phyloP scores from a whole-genome alignment of 1,140 invertebrate genomes.

The Vollenhovia emeryi region DNA sequence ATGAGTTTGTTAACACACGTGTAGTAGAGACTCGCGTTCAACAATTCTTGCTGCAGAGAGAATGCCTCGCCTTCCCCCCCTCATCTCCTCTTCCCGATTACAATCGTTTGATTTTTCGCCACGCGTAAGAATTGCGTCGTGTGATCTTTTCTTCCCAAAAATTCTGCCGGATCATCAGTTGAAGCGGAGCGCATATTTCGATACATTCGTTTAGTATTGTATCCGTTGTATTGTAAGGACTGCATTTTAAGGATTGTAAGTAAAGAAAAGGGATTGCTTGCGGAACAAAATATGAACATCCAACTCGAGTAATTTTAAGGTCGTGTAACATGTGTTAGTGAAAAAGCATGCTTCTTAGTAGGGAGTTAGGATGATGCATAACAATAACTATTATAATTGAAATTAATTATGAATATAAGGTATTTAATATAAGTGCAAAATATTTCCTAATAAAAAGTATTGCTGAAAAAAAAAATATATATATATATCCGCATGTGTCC shows the following conservation, averaged over 20 bases:
- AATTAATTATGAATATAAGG: slow-evolving; percentile 84
- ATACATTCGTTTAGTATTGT: slow-evolving; percentile 81
- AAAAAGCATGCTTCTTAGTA: slow-evolving; percentile 85
- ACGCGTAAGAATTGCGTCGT: neutral
- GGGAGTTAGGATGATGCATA: slow-evolving; percentile 83
- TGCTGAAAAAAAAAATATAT: slow-evolving; percentile 77
- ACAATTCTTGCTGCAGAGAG: neutral
- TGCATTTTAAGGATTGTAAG: slow-evolving; percentile 78
- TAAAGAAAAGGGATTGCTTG: slow-evolving; percentile 59
- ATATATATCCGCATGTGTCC: neutral
- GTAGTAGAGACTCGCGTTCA: neutral
- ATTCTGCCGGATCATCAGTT: slow-evolving; percentile 26
- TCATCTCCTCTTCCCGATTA: neutral
- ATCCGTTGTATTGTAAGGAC: slow-evolving; percentile 76
- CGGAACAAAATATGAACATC: slow-evolving; percentile 64
- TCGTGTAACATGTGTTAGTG: slow-evolving; percentile 84
- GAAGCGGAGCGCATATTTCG: slow-evolving; percentile 68
- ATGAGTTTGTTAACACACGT: neutral
- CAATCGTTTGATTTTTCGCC: neutral
- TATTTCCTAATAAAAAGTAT: slow-evolving; percentile 86
- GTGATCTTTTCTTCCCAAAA: neutral
- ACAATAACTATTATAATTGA: slow-evolving; percentile 85
- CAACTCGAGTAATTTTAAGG: slow-evolving; percentile 82
- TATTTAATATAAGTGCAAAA: slow-evolving; percentile 86
- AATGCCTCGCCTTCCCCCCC: neutral